Evolutionary conservation across 2,113 vertebrate genomes (phyloP).

Genomic region (Gila orcuttii): DNA sequence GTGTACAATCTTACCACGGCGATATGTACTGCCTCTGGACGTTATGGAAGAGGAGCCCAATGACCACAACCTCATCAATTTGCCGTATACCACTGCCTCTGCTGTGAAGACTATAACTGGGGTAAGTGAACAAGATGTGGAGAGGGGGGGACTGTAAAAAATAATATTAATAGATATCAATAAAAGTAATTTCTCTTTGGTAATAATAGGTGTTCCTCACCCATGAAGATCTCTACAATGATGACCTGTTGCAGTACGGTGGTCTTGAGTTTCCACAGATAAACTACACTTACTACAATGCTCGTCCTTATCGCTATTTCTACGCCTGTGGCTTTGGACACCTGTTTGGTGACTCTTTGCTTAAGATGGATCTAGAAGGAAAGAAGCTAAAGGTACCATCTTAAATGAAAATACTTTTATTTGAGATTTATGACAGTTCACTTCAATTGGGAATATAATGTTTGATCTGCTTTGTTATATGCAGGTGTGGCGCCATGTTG

Average conservation of each 20-base stretch:
- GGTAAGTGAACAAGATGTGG: slow-evolving; percentile 65
- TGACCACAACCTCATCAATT: slow-evolving; percentile 80
- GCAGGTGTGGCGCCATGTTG: slow-evolving; percentile 87
- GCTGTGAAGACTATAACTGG: slow-evolving; percentile 80
- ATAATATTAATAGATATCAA: neutral
- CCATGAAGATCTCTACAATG: slow-evolving; percentile 82
- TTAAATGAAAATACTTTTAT: neutral
- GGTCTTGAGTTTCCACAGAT: slow-evolving; percentile 93
- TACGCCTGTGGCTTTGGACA: slow-evolving; percentile 89
- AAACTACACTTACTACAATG: slow-evolving; percentile 81
- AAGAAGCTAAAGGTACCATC: slow-evolving; percentile 84
- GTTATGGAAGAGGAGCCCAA: slow-evolving; percentile 71
- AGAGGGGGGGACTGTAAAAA: neutral
- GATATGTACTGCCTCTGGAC: slow-evolving; percentile 86
- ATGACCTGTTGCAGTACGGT: slow-evolving; percentile 80
- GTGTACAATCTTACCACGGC: slow-evolving; percentile 80
- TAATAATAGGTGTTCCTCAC: slow-evolving; percentile 82
- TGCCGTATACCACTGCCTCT: slow-evolving; percentile 77
- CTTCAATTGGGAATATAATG: neutral
- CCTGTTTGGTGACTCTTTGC: slow-evolving; percentile 83
- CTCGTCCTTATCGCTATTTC: slow-evolving; percentile 84
- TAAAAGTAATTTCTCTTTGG: neutral
- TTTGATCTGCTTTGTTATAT: neutral
- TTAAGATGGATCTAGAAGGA: slow-evolving; percentile 88
- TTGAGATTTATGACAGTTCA: neutral